These are phyloP conservation scores for Condylura cristata DNA, from an alignment of 2,113 vertebrate genomes.

Conservation along the genomic window DNA sequence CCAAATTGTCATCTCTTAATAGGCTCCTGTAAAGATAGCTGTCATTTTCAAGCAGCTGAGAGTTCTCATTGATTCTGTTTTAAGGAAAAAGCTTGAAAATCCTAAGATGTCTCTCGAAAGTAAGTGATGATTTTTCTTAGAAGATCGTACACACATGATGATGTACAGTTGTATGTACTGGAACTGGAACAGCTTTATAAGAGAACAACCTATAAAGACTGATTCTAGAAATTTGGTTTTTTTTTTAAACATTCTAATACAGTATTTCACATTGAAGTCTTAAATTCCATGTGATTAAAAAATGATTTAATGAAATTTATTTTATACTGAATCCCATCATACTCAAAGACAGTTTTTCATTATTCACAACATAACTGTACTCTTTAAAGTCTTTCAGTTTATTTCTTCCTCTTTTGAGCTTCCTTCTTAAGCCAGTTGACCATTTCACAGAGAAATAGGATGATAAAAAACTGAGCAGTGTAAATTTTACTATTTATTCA, in stretches of 20 bases:
- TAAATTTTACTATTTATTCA: not conserved
- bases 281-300: constrained; percentile 13
- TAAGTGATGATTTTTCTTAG: constrained; percentile 79
- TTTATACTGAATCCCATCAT: not conserved
- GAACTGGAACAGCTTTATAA: not conserved
- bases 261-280: not conserved
- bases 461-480: not conserved
- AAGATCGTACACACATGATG: not conserved
- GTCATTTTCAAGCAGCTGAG: constrained; percentile 98
- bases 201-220: not conserved
- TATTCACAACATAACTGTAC: not conserved
- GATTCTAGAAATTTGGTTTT: not conserved
- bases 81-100: constrained; percentile 96
- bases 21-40: constrained; percentile 98
- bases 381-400: constrained; percentile 4
- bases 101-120: constrained; percentile 96
- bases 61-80: constrained; percentile 94
- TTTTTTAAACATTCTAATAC: not conserved
- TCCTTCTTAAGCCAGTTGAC: not conserved
- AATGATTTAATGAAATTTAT: not conserved
- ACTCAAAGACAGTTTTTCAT: not conserved
- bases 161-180: not conserved
- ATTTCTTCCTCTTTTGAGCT: not conserved
- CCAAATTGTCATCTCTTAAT: constrained; percentile 25
- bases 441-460: not conserved